phyloP scores from a whole-genome alignment of 2,888 invertebrate genomes.

The Amphipyra tragopoginis region DNA sequence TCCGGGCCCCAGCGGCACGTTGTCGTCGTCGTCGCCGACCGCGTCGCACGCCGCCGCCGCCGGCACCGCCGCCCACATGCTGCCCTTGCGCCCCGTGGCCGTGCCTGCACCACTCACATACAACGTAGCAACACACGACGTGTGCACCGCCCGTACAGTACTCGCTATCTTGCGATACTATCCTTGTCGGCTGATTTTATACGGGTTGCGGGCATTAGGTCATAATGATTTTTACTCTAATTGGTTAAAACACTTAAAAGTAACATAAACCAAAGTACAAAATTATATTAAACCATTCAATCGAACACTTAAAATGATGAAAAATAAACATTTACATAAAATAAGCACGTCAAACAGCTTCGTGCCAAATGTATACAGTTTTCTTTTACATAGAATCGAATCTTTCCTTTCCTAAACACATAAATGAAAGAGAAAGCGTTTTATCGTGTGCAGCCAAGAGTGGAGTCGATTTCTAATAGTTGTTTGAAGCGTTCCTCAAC shows the following conservation, averaged over 20 bases:
- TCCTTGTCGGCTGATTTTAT: slow-evolving; percentile 26
- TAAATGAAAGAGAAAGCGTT: slow-evolving; percentile 88
- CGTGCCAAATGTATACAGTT: slow-evolving; percentile 86
- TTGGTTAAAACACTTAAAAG: slow-evolving; percentile 67
- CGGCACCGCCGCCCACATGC: slow-evolving; percentile 89
- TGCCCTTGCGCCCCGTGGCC: slow-evolving; percentile 89
- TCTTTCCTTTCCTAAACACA: slow-evolving; percentile 85
- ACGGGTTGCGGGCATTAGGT: slow-evolving; percentile 46
- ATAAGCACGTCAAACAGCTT: slow-evolving; percentile 90
- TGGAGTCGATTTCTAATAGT: slow-evolving; percentile 89
- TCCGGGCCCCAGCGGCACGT: slow-evolving; percentile 93
- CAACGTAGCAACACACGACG: slow-evolving; percentile 59
- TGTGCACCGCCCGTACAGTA: slow-evolving; percentile 49
- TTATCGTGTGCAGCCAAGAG: slow-evolving; percentile 89
- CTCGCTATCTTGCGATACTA: slow-evolving; percentile 23
- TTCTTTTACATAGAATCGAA: slow-evolving; percentile 80
- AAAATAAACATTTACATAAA: slow-evolving; percentile 86
- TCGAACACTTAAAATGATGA: slow-evolving; percentile 82
- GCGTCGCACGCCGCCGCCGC: slow-evolving; percentile 81
- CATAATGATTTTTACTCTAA: slow-evolving; percentile 35
- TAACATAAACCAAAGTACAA: slow-evolving; percentile 71
- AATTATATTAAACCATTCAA: slow-evolving; percentile 85
- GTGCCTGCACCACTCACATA: slow-evolving; percentile 80
- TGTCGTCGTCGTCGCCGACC: slow-evolving; percentile 81
- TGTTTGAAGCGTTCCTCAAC: slow-evolving; percentile 84